Base-by-base conservation (phyloP, 2,888 invertebrate genomes). In the Drosophila hamatofila region DNA sequence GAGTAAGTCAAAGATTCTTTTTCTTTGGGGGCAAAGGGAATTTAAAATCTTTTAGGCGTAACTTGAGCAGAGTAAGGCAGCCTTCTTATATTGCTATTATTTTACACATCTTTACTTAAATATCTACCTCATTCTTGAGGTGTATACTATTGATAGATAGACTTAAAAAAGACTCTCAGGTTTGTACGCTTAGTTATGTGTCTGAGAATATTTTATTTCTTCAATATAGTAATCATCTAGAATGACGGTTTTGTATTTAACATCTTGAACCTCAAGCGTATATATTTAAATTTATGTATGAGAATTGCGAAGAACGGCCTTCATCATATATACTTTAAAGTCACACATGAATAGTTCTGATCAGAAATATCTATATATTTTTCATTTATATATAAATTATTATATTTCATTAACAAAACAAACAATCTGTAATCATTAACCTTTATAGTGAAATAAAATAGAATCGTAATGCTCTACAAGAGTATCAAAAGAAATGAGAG, bases 401-500 rank as follows among this genome's bases (percentile, higher is more conserved):
- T 30, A 3, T 8, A 37, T n/a, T 25, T 27, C 48, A 48, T 7
- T 30, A 21, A 14, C 14, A 27, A 44, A 44, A 7, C 12, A 42
- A 23, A 9, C n/a, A 3, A 23, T 23, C 12, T n/a, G 6, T 54
- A 23, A 25, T 25, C 33, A 51, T 35, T 16, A 21, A 14, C 8
- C 51, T 16, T 6, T 21, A 2, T 4, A 23, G 16, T 16, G 21
- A 41, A 21, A 12, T 8, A n/a, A 11, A 42, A 18, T 6, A 18
- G 12, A 37, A 41, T 48, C 41, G 18, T 23, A 56, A 41, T 69
- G 60, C 64, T 33, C 18, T 55, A 14, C 25, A n/a, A 18, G n/a
- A 27, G 25, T 2, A 18, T 12, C 25, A 57, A 21, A 58, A 71
- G 59, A 67, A 62, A 75, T 75, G 77, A 49, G 21, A 52, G 61